Conservation (phyloP, 2,888 invertebrate genomes). For the Calameuta idolon region DNA sequence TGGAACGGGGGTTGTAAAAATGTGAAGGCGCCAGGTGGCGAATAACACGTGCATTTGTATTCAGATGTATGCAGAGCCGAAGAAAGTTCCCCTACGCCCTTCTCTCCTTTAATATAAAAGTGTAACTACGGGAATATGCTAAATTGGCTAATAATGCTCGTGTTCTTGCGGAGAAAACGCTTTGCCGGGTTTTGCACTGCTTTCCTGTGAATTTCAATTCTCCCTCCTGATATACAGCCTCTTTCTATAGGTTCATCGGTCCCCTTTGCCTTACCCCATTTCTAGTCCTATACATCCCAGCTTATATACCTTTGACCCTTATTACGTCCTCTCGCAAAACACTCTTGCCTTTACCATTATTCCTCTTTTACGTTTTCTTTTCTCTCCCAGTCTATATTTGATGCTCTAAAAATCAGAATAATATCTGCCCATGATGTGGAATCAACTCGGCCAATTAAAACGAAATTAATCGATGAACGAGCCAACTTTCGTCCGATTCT, state of each 20-base stretch:
- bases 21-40: slow-evolving; percentile 25
- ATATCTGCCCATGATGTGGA: not conserved
- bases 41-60: slow-evolving; percentile 26
- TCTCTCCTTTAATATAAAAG: slow-evolving; percentile 25
- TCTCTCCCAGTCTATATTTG: not conserved
- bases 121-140: slow-evolving; percentile 28
- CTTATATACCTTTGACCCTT: not conserved
- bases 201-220: slow-evolving; percentile 22
- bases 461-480: not conserved
- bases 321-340: not conserved
- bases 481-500: not conserved
- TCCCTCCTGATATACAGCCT: not conserved
- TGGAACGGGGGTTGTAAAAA: slow-evolving; percentile 18
- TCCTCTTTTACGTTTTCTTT: not conserved
- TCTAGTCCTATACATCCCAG: not conserved
- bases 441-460: not conserved
- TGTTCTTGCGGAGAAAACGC: slow-evolving; percentile 13
- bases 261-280: not conserved
- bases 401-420: not conserved
- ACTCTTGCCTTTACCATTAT: not conserved
- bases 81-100: slow-evolving; percentile 16
- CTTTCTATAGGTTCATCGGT: not conserved
- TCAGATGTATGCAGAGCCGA: slow-evolving; percentile 26
- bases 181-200: slow-evolving; percentile 14
- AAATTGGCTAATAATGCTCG: slow-evolving; percentile 26